Evolutionary conservation across 1,140 invertebrate genomes (phyloP).

Genomic region (Dinoponera quadriceps): DNA sequence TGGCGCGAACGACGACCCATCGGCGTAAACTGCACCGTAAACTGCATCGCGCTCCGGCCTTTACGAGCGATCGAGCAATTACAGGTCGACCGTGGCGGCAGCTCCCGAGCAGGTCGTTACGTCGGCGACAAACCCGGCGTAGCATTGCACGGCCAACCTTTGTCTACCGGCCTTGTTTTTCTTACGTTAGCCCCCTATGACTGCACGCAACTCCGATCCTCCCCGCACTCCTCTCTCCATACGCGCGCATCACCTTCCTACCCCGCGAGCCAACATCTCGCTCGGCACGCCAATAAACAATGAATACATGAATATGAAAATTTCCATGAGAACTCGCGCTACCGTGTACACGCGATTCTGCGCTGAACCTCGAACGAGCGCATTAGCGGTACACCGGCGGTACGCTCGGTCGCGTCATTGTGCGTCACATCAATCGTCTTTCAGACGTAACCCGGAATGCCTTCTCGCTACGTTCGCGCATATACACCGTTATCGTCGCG

Average conservation of each 20-base stretch:
- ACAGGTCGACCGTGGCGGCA: slow-evolving; percentile 58
- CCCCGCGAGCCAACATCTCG: background rate
- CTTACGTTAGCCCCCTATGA: slow-evolving; percentile 67
- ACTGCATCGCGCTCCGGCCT: slow-evolving; percentile 60
- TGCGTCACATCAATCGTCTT: slow-evolving; percentile 38
- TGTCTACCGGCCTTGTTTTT: slow-evolving; percentile 67
- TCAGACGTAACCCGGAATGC: background rate
- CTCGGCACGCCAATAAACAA: slow-evolving; percentile 76
- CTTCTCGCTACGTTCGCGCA: background rate
- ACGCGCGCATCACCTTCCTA: background rate
- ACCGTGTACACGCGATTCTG: slow-evolving; percentile 44
- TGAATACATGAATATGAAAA: slow-evolving; percentile 83
- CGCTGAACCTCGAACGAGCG: slow-evolving; percentile 35
- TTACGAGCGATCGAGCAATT: slow-evolving; percentile 69
- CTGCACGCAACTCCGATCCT: slow-evolving; percentile 26
- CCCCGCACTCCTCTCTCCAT: background rate
- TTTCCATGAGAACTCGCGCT: slow-evolving; percentile 73
- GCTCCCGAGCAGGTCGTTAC: slow-evolving; percentile 49
- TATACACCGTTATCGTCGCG: background rate
- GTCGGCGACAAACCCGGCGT: background rate
- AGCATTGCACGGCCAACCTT: slow-evolving; percentile 50
- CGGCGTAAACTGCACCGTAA: slow-evolving; percentile 64
- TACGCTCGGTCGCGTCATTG: slow-evolving; percentile 43
- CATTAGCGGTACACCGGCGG: slow-evolving; percentile 15
- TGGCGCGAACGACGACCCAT: slow-evolving; percentile 8